These are phyloP conservation scores for Microctenopoma steveboyesi DNA, from an alignment of 2,797 vertebrate species.

Conservation along the genomic window DNA sequence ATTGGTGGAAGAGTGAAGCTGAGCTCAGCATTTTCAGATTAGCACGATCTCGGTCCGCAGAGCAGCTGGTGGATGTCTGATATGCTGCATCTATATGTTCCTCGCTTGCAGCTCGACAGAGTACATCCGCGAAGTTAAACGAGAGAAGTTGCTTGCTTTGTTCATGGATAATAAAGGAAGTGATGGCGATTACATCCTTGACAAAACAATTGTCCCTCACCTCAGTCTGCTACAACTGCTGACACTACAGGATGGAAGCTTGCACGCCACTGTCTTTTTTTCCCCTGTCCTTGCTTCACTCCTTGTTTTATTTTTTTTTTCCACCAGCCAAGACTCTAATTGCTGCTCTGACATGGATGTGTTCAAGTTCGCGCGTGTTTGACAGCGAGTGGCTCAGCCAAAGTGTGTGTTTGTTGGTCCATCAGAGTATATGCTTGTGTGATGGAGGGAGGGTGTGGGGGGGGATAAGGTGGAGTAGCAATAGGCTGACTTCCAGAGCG, in stretches of 20 bases:
- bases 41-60: background rate
- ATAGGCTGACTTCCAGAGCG: conserved; percentile 68
- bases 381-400: conserved; percentile 6
- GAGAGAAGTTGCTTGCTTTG: conserved; percentile 58
- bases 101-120: conserved; percentile 5
- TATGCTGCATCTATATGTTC: background rate
- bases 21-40: background rate
- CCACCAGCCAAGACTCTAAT: conserved; percentile 74
- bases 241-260: conserved; percentile 54
- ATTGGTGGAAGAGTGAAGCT: background rate
- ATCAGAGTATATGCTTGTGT: conserved; percentile 14
- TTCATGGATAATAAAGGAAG: conserved; percentile 58
- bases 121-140: conserved; percentile 48
- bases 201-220: conserved; percentile 75
- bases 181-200: conserved; percentile 74
- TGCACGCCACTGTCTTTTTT: conserved; percentile 54
- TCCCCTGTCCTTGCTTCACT: conserved; percentile 26
- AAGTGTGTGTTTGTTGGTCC: conserved; percentile 12
- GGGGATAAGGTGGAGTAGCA: conserved; percentile 50
- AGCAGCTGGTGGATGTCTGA: background rate
- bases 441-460: conserved; percentile 1
- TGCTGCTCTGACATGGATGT: conserved; percentile 66
- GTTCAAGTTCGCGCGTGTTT: conserved; percentile 30
- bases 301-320: conserved; percentile 43
- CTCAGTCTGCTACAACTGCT: conserved; percentile 60